Evolutionary conservation across 2,797 vertebrate genomes (phyloP).

Genomic region (Microchirus variegatus): DNA sequence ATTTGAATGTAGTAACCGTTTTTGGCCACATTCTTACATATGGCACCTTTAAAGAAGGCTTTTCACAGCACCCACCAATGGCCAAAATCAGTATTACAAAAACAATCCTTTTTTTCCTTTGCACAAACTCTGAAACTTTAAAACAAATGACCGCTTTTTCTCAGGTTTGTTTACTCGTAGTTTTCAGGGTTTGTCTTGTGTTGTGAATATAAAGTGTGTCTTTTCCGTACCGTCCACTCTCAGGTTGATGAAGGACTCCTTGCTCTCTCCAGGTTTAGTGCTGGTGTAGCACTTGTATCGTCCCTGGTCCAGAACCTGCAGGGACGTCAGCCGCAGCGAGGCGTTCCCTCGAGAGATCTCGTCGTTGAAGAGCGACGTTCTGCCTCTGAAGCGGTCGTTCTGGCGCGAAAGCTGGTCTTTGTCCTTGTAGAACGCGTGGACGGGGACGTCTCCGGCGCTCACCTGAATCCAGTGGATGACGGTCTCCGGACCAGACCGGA

Average conservation of each 20-base stretch:
- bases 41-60: too few relatives aligned
- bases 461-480: constrained; percentile 38
- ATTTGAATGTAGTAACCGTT: too few relatives aligned
- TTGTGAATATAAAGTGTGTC: too few relatives aligned
- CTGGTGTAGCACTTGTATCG: constrained; percentile 77
- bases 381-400: constrained; percentile 44
- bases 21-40: too few relatives aligned
- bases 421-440: constrained; percentile 69
- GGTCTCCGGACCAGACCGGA: neutral
- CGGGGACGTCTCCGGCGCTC: fast-evolving
- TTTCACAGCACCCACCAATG: too few relatives aligned
- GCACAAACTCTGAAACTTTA: too few relatives aligned
- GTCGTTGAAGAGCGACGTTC: constrained; percentile 69
- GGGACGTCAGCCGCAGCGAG: constrained; percentile 70
- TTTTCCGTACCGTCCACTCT: constrained; percentile 58
- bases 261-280: constrained; percentile 3
- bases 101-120: too few relatives aligned
- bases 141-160: too few relatives aligned
- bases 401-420: constrained; percentile 53
- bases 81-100: too few relatives aligned
- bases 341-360: constrained; percentile 75
- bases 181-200: too few relatives aligned
- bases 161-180: too few relatives aligned
- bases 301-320: constrained; percentile 66
- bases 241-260: constrained; percentile 27